These are phyloP conservation scores for Ophthalmolycus amberensis DNA, from an alignment of 2,113 vertebrate species.

Conservation along the genomic window DNA sequence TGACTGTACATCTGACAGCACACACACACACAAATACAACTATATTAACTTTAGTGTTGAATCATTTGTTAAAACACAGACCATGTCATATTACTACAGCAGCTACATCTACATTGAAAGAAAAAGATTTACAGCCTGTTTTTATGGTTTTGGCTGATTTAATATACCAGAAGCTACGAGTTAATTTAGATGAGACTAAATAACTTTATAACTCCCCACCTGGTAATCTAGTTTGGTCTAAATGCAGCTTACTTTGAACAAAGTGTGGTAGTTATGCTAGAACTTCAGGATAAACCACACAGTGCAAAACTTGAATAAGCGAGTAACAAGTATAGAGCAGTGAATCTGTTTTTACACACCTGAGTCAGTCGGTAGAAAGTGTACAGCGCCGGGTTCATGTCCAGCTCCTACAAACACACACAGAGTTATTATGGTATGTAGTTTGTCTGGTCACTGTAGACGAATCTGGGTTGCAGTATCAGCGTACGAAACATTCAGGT, in stretches of 20 bases:
- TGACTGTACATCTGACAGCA: slow-evolving; percentile 32
- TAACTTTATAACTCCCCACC: neutral
- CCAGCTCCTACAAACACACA: slow-evolving; percentile 86
- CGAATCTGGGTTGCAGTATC: too few species aligned
- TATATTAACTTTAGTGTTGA: neutral
- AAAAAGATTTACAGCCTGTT: neutral
- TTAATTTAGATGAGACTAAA: neutral
- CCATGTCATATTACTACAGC: neutral
- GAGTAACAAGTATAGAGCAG: neutral
- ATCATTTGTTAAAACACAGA: neutral
- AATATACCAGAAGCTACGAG: neutral
- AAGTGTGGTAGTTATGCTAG: too few species aligned
- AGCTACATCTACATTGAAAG: neutral
- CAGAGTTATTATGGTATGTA: neutral
- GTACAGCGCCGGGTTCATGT: slow-evolving; percentile 78
- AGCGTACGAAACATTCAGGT: too few species aligned
- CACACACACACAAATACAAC: slow-evolving; percentile 19
- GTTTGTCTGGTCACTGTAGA: too few species aligned
- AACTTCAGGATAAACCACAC: neutral
- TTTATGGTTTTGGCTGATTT: neutral
- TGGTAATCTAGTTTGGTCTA: too few species aligned
- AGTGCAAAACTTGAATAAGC: neutral
- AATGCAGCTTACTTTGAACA: neutral
- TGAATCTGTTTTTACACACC: slow-evolving; percentile 65
- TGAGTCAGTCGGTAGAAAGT: slow-evolving; percentile 83